A percentile compares a stretch with the other conserved stretches of the same genome.
Conservation (phyloP, 2,113 vertebrate species). For the Syrmaticus mikado region DNA sequence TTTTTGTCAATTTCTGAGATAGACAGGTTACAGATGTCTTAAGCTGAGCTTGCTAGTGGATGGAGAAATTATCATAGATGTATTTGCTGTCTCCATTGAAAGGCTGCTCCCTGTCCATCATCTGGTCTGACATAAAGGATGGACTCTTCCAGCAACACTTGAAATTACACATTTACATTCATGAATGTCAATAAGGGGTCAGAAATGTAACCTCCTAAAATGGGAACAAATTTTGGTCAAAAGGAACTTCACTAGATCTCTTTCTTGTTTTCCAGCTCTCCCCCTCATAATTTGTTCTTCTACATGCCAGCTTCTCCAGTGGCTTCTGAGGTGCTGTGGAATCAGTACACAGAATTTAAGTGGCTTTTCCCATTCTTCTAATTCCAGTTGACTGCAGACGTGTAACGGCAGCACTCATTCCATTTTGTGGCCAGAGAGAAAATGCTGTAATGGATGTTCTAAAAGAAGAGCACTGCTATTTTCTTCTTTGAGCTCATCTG, state of each 20-base stretch:
- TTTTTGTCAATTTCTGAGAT: neutral
- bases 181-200: neutral
- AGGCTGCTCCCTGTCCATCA: neutral
- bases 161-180: neutral
- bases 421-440: neutral
- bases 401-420: neutral
- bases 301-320: neutral
- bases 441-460: neutral
- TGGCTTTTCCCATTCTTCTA: neutral
- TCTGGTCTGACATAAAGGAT: neutral
- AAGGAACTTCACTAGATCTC: neutral
- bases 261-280: neutral
- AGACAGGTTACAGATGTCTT: neutral
- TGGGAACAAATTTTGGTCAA: neutral
- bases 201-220: neutral
- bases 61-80: neutral
- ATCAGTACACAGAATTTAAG: neutral
- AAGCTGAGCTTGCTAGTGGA: neutral
- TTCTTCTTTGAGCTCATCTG: neutral
- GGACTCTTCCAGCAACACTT: neutral
- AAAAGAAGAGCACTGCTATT: neutral
- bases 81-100: neutral
- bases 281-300: rapidly evolving
- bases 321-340: neutral
- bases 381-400: neutral